Evolutionary conservation across 2,797 vertebrate species (phyloP), one percentile per base, ranked within the genome.

Genomic region (Malurus splendens): DNA sequence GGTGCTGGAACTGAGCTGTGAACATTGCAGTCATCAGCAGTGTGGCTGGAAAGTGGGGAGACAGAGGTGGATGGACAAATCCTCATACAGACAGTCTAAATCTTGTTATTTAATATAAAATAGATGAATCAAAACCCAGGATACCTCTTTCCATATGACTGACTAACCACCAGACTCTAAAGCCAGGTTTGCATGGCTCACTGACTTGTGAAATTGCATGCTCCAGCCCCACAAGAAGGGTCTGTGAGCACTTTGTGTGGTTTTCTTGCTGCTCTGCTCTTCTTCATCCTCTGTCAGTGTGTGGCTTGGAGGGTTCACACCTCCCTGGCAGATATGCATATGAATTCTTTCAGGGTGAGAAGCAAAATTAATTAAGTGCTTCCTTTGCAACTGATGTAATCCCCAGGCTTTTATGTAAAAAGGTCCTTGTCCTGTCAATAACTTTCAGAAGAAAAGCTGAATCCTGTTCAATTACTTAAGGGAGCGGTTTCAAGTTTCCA

Each of bases 161-260:
- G 84, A 82, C 79, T 90, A 91, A 82, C 67, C 82, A 84, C 60
- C 7, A 24, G 50, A 86, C 76, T 89, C 56, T 77, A 77, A 90
- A 94, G 72, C 28, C 61, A 80, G 55, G 73, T 75, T 78, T 81
- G 33, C 3, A 22, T 65, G 61, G 90, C 59, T 90, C 93, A 86
- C 51, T 94, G 87, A 51, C 66, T 89, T 89, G 87, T 92, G 90
- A 94, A 95, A 93, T 93, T 93, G 82, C 27, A 20, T 65, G 47
- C 76, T 87, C 62, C 36, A 67, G 13, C 55, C 91, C 82, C 82
- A 91, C 8, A 47, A 80, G 32, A 64, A 89, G 17, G 61, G 23
- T 44, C 1, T 17, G 55, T 80, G 79, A 89, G 36, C 44, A 19
- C 42, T 82, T 82, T 74, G 24, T 74, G 61, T 30, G 47, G 30